Conservation (phyloP, 2,888 invertebrate species). For the Apeira syringaria region DNA sequence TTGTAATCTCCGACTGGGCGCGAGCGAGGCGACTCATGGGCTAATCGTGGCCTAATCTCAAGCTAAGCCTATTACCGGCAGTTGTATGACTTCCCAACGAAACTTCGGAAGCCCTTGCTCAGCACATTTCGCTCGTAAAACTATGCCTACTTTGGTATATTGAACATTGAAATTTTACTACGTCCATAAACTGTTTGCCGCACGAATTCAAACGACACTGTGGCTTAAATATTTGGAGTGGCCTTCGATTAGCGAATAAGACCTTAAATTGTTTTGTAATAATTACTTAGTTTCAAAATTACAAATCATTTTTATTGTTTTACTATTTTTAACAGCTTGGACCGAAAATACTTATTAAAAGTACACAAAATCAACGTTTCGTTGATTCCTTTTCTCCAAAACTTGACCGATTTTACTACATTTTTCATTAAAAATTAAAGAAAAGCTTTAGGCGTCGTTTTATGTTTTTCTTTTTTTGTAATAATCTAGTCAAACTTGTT, state of each 20-base stretch:
- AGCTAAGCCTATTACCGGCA: conserved; percentile 81
- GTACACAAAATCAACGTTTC: too few relatives aligned
- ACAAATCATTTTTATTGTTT: too few relatives aligned
- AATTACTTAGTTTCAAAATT: too few relatives aligned
- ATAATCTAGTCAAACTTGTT: too few relatives aligned
- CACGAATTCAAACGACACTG: conserved; percentile 51
- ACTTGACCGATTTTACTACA: too few relatives aligned
- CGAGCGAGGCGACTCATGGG: conserved; percentile 63
- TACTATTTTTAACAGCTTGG: too few relatives aligned
- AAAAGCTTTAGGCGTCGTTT: too few relatives aligned
- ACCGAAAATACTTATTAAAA: too few relatives aligned
- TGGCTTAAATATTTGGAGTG: conserved; percentile 40
- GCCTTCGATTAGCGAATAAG: conserved; percentile 31
- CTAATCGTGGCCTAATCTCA: conserved; percentile 80
- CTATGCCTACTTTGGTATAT: conserved; percentile 65
- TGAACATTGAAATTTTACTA: conserved; percentile 74
- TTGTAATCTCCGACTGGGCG: conserved; percentile 71
- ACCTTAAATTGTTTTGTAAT: too few relatives aligned
- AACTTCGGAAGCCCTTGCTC: conserved; percentile 81
- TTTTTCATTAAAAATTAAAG: too few relatives aligned
- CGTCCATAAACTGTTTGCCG: conserved; percentile 59
- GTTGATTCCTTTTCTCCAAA: too few relatives aligned
- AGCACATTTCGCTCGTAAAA: conserved; percentile 76
- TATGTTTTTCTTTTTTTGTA: too few relatives aligned
- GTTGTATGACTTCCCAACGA: conserved; percentile 80